Conservation (phyloP, 2,113 vertebrate species). For the Ornithorhynchus anatinus region DNA sequence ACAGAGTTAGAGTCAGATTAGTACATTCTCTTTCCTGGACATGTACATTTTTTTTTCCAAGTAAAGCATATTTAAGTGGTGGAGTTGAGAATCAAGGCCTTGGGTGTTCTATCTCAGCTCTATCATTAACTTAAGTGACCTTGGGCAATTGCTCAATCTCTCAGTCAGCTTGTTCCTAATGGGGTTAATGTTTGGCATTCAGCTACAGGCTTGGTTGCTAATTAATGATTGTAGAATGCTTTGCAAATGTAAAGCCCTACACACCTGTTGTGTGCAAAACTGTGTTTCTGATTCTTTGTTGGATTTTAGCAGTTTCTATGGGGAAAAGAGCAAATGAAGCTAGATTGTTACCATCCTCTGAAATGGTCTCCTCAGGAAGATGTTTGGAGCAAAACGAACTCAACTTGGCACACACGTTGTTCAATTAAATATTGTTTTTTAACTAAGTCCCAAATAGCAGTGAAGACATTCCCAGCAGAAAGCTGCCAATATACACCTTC, state of each 20-base stretch:
- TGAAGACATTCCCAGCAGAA: background rate
- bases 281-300: background rate
- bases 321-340: background rate
- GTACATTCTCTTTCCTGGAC: too few relatives aligned
- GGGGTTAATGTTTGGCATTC: background rate
- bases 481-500: background rate
- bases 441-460: background rate
- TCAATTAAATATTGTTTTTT: slow-evolving; percentile 15
- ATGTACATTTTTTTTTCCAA: too few relatives aligned
- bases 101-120: too few relatives aligned
- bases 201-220: too few relatives aligned
- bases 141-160: background rate
- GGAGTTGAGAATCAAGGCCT: too few relatives aligned
- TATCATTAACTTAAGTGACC: background rate
- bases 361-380: background rate
- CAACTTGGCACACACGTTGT: background rate
- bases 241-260: background rate
- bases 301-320: background rate
- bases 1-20: too few relatives aligned
- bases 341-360: background rate
- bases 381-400: background rate
- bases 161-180: background rate
- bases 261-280: background rate
- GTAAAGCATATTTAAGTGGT: too few relatives aligned
- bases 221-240: background rate